Evolutionary conservation across 2,797 vertebrate species (phyloP), one percentile per base, ranked within the genome.

Genomic region (Mus caroli): DNA sequence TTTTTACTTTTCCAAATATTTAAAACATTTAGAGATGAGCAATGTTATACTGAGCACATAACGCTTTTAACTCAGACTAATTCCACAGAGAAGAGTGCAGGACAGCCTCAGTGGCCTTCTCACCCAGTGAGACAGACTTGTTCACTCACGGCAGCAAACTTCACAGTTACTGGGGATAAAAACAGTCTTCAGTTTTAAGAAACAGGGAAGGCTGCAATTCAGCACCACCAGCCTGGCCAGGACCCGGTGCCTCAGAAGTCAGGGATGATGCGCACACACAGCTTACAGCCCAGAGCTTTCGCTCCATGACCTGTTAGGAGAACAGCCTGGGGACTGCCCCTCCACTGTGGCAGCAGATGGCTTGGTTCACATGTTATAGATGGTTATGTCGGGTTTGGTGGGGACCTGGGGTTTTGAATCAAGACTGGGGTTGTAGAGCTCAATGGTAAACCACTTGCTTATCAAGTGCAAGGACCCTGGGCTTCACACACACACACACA

Each of bases 101-200:
- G 80, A 60, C 2, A 3, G 58, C 28, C 40, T 75, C 60, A 64
- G 69, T 62, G 71, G 84, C 37, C 50, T 73, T 52, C 58, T 40
- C 85, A 58, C 37, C 75, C 87, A 40, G 5, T 6, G 52, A 89
- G 87, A 80, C 20, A 46, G 78, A 96, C 93, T 31, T 60, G 20
- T 50, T 94, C 82, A 83, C 46, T 86, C 19, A 40, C 0, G 60
- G 64, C 6, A 96, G 77, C 56, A 92, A 77, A 83, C 77, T 58
- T 77, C 77, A 52, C 77, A n/a, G n/a, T 80, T 84, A 26, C 37
- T 82, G 82, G 9, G 73, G 46, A 82, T 11, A n/a, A 85, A 92
- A 94, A 95, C 20, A 96, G 93, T 37, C 90, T 91, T 91, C 83
- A 83, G 26, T 79, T 90, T 90, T 95, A 79, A 95, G 94, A 85